phyloP scores from a whole-genome alignment of 1,140 invertebrate species.

The Drosophila arawakana region DNA sequence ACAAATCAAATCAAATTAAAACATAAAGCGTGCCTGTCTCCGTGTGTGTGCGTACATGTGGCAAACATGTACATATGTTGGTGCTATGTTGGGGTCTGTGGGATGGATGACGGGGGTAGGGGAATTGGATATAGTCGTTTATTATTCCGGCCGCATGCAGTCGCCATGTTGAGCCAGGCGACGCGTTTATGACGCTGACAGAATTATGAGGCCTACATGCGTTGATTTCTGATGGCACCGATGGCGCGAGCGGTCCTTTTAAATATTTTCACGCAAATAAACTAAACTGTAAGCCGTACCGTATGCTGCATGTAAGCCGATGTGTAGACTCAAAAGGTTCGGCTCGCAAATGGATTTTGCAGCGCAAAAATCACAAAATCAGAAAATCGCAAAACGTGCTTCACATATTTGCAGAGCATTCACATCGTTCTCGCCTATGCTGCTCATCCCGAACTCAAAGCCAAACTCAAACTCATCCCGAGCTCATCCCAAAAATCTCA shows the following conservation, averaged over 20 bases:
- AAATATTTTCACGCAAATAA: slow-evolving; percentile 81
- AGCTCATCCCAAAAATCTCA: slow-evolving; percentile 3
- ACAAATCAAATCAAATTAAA: slow-evolving; percentile 84
- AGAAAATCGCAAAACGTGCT: slow-evolving; percentile 80
- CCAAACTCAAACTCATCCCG: slow-evolving; percentile 54
- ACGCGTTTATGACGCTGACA: slow-evolving; percentile 82
- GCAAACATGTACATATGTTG: slow-evolving; percentile 28
- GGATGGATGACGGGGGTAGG: not conserved
- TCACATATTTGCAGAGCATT: slow-evolving; percentile 58
- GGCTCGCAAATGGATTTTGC: slow-evolving; percentile 75
- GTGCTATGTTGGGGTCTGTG: not conserved
- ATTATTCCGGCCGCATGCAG: slow-evolving; percentile 78
- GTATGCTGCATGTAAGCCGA: slow-evolving; percentile 11
- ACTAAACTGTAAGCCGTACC: slow-evolving; percentile 70
- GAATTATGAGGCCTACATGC: slow-evolving; percentile 82
- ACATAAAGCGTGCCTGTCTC: slow-evolving; percentile 71
- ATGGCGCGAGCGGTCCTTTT: slow-evolving; percentile 53
- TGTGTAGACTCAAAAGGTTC: not conserved
- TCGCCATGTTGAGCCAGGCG: slow-evolving; percentile 75
- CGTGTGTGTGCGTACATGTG: slow-evolving; percentile 13
- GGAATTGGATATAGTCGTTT: slow-evolving; percentile 68
- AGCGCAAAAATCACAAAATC: slow-evolving; percentile 56
- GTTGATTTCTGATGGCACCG: slow-evolving; percentile 71
- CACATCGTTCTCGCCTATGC: not conserved
- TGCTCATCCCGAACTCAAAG: not conserved